phyloP scores from a whole-genome alignment of 2,888 invertebrate genomes.

The Oxytorus armatus region DNA sequence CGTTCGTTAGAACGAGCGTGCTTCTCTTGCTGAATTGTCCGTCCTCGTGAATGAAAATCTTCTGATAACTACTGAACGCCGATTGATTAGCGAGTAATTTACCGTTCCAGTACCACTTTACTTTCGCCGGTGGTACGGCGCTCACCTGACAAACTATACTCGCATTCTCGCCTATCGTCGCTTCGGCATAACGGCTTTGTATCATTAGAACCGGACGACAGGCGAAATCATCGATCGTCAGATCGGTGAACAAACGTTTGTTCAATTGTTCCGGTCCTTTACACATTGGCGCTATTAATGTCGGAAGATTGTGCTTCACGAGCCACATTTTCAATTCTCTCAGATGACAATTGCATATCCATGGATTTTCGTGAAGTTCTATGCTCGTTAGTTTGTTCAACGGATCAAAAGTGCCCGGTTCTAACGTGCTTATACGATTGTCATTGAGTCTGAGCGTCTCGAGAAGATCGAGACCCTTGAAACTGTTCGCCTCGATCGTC shows the following conservation, averaged over 20 bases:
- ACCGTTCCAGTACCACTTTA: constrained; percentile 96
- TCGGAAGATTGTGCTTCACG: constrained; percentile 90
- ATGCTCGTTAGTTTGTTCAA: constrained; percentile 91
- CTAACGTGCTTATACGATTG: constrained; percentile 91
- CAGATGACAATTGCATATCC: constrained; percentile 94
- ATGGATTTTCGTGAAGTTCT: constrained; percentile 94
- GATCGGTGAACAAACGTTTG: constrained; percentile 90
- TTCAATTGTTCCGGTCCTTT: constrained; percentile 89
- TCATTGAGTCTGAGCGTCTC: constrained; percentile 93
- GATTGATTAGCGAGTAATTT: constrained; percentile 91
- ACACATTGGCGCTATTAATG: constrained; percentile 92
- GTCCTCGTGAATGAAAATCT: constrained; percentile 91
- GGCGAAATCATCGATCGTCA: constrained; percentile 93
- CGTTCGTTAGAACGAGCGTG: constrained; percentile 91
- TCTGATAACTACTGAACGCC: constrained; percentile 91
- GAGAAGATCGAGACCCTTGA: constrained; percentile 91
- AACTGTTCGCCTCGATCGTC: constrained; percentile 91
- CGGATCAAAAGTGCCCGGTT: constrained; percentile 90
- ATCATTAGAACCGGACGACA: constrained; percentile 93
- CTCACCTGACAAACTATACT: constrained; percentile 93
- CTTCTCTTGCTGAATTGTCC: constrained; percentile 92
- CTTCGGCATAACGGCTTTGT: constrained; percentile 91
- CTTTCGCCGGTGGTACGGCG: constrained; percentile 91
- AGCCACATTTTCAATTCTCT: constrained; percentile 93
- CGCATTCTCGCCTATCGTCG: constrained; percentile 93